These are phyloP conservation scores for Heliornis fulica DNA, from an alignment of 2,113 vertebrate species.

Conservation along the genomic window DNA sequence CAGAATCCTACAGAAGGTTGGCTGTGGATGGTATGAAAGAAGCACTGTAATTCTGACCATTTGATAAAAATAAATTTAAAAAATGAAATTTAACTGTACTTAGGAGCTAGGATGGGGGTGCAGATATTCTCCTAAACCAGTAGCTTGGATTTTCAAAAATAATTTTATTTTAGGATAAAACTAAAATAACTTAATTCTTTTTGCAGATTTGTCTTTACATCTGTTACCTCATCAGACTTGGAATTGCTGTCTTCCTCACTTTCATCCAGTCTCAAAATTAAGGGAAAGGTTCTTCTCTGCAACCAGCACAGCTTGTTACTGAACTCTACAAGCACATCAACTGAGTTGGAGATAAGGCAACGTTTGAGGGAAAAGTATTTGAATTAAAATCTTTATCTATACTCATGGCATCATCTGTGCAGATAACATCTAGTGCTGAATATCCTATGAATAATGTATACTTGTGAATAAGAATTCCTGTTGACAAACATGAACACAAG, in stretches of 20 bases:
- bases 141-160: neutral
- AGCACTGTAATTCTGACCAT: neutral
- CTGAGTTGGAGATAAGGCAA: neutral
- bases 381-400: neutral
- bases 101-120: neutral
- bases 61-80: neutral
- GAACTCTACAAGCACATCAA: neutral
- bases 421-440: neutral
- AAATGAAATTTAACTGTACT: neutral
- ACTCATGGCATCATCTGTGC: neutral
- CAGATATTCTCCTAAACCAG: neutral
- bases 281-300: neutral
- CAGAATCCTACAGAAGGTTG: neutral
- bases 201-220: neutral
- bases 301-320: neutral
- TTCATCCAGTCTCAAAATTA: conserved; percentile 14
- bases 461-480: neutral
- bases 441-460: neutral
- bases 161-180: neutral
- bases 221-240: conserved; percentile 11
- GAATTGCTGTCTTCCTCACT: neutral
- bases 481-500: neutral
- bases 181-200: neutral
- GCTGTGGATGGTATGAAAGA: neutral
- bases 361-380: neutral